Percentiles rank a stretch among this genome's conserved stretches.
phyloP scores from a whole-genome alignment of 2,113 vertebrate species.

The Alethe diademata region DNA sequence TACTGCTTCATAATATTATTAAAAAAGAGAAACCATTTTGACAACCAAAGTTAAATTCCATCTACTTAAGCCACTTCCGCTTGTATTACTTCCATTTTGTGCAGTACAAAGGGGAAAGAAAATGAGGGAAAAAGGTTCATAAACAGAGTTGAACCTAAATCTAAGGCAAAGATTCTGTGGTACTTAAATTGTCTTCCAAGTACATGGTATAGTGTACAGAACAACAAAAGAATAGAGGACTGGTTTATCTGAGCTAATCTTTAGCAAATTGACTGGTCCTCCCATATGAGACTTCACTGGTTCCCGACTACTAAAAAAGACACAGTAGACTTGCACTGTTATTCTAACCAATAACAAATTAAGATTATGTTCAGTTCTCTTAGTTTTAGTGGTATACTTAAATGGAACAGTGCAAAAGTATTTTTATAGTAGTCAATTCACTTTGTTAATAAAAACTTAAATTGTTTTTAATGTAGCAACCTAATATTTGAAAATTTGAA shows the following conservation, averaged over 20 bases:
- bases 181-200: background rate
- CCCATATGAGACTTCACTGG: background rate
- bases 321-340: background rate
- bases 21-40: fast-evolving
- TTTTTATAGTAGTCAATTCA: background rate
- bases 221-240: background rate
- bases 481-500: background rate
- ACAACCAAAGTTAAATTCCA: background rate
- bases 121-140: background rate
- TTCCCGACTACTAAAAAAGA: background rate
- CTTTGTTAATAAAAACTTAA: background rate
- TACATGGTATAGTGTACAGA: background rate
- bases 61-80: background rate
- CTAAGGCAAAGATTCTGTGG: background rate
- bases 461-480: background rate
- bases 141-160: background rate
- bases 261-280: fast-evolving
- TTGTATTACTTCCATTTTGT: background rate
- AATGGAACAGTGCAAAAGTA: background rate
- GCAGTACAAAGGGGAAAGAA: background rate
- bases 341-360: background rate
- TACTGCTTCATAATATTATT: background rate
- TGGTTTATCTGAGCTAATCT: background rate
- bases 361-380: background rate
- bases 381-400: background rate